These are phyloP conservation scores for Otocyon megalotis DNA, from an alignment of 2,113 vertebrate genomes.

Conservation along the genomic window DNA sequence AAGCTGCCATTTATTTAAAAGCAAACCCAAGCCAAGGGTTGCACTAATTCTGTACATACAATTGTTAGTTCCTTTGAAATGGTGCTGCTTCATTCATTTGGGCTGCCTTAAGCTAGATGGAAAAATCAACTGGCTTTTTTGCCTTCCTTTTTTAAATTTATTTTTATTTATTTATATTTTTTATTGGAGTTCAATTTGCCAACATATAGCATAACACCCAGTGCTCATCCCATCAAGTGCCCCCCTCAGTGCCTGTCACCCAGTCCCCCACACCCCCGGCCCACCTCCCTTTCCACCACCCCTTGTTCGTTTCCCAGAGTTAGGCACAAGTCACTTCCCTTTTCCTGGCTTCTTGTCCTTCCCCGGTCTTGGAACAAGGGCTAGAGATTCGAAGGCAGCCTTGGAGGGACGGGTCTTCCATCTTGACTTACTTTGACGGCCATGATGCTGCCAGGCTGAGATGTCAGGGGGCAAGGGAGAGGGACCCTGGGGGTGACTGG, in stretches of 20 bases:
- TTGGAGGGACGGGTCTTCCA: neutral
- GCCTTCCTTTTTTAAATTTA: neutral
- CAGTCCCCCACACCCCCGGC: too few relatives aligned
- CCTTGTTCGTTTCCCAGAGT: too few relatives aligned
- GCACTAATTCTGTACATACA: too few relatives aligned
- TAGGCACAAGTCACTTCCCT: constrained; percentile 47
- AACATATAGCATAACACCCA: too few relatives aligned
- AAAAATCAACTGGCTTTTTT: neutral
- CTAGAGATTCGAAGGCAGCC: neutral
- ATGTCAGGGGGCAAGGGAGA: neutral
- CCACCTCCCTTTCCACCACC: too few relatives aligned
- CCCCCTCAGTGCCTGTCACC: too few relatives aligned
- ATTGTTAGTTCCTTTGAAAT: neutral
- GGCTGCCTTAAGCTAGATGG: neutral
- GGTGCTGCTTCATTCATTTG: fast-evolving
- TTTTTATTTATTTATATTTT: too few relatives aligned
- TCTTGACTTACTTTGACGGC: neutral
- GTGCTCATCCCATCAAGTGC: too few relatives aligned
- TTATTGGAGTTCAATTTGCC: too few relatives aligned
- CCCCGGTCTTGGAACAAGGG: too few relatives aligned
- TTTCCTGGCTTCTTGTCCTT: neutral
- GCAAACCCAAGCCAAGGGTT: neutral
- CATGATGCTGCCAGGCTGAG: neutral
- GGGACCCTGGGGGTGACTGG: neutral
- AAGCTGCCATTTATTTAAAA: neutral